Evolutionary conservation across 2,888 invertebrate species (phyloP).

Genomic region (Xylota segnis): DNA sequence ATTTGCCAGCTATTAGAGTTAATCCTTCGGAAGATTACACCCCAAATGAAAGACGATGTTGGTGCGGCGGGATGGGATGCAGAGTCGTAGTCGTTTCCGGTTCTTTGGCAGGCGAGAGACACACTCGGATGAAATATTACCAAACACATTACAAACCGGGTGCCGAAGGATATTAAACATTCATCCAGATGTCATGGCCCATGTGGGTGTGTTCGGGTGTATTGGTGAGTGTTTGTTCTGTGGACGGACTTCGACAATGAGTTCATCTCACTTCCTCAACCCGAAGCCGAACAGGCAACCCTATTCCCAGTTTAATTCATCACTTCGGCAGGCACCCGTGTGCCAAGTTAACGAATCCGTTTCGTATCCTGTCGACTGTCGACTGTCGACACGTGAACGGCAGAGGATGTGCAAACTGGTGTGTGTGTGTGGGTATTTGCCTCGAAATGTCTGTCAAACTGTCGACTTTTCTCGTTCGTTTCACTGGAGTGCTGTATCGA

Average conservation of each 20-base stretch:
- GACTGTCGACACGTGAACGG: slow-evolving; percentile 47
- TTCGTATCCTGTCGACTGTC: slow-evolving; percentile 54
- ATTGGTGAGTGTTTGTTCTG: background rate
- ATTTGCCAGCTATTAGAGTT: slow-evolving; percentile 78
- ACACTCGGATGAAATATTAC: slow-evolving; percentile 72
- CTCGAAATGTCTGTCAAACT: slow-evolving; percentile 68
- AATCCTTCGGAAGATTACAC: slow-evolving; percentile 77
- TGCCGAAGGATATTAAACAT: slow-evolving; percentile 79
- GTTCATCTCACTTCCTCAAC: slow-evolving; percentile 41
- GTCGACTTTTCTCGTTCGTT: slow-evolving; percentile 50
- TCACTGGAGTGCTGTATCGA: slow-evolving; percentile 43
- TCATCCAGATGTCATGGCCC: slow-evolving; percentile 77
- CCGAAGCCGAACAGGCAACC: background rate
- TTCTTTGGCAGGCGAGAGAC: slow-evolving; percentile 61
- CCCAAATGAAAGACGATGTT: slow-evolving; percentile 48
- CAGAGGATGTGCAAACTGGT: slow-evolving; percentile 22
- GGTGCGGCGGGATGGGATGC: slow-evolving; percentile 26
- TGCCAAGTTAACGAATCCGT: slow-evolving; percentile 62
- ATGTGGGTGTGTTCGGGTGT: slow-evolving; percentile 6
- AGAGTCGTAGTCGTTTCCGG: slow-evolving; percentile 61
- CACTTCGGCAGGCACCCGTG: slow-evolving; percentile 52
- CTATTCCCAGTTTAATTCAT: slow-evolving; percentile 68
- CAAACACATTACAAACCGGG: slow-evolving; percentile 75
- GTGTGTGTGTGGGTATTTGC: slow-evolving; percentile 32
- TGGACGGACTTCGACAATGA: slow-evolving; percentile 62